Conservation (phyloP, 2,113 vertebrate genomes). For the Malurus alboscapulatus region DNA sequence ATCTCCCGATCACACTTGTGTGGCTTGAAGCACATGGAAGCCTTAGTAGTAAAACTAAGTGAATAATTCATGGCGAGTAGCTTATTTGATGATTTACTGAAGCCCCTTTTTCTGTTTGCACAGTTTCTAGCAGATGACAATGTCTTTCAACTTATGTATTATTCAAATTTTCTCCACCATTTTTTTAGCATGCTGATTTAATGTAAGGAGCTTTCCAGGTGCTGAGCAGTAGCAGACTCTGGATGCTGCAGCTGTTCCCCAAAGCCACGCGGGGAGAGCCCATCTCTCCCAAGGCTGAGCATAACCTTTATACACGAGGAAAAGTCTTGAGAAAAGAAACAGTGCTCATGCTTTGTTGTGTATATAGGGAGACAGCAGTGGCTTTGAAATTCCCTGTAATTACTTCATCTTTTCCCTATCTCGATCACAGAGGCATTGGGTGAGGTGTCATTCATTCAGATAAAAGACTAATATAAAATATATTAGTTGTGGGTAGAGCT, state of each 20-base stretch:
- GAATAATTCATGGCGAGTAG: slow-evolving; percentile 50
- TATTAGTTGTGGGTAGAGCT: background rate
- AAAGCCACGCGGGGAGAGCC: background rate
- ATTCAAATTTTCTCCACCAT: background rate
- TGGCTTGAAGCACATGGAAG: slow-evolving; percentile 26
- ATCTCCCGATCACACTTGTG: slow-evolving; percentile 8
- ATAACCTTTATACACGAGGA: background rate
- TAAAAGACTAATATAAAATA: background rate
- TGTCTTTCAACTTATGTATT: slow-evolving; percentile 1
- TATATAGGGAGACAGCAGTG: background rate
- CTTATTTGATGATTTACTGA: slow-evolving; percentile 37
- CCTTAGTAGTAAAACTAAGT: slow-evolving; percentile 40
- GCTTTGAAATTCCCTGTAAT: background rate
- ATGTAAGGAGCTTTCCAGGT: background rate
- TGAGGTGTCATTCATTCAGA: background rate
- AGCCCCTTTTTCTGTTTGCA: background rate
- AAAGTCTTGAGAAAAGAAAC: background rate
- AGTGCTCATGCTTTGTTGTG: background rate
- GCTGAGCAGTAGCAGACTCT: background rate
- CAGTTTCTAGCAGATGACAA: background rate
- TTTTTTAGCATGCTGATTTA: background rate
- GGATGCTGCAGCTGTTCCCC: background rate
- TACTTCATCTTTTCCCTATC: background rate
- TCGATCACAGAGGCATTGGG: background rate
- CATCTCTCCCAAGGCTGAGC: background rate